Evolutionary conservation across 2,113 vertebrate species (phyloP).

Genomic region (Chloebia gouldiae): DNA sequence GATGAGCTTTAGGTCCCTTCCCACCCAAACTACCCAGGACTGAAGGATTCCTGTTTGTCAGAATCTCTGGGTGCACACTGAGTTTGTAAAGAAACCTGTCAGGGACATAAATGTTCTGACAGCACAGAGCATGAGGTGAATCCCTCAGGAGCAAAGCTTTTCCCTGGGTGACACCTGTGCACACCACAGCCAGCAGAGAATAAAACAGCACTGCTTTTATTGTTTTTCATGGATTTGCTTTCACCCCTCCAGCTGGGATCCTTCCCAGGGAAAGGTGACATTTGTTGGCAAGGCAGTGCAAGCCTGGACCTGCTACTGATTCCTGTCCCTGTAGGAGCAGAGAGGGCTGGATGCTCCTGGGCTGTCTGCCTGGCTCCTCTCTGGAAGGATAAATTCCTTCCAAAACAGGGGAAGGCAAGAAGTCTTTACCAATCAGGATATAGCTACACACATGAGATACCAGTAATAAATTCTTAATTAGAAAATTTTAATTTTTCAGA

Average conservation of each 20-base stretch:
- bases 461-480: background rate
- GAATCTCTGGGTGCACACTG: background rate
- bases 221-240: background rate
- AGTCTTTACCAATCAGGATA: background rate
- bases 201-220: background rate
- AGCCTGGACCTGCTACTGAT: background rate
- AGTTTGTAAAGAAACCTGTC: background rate
- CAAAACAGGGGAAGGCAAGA: background rate
- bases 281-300: background rate
- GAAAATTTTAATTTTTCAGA: background rate
- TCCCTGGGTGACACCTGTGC: background rate
- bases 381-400: background rate
- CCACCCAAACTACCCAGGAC: background rate
- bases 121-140: background rate
- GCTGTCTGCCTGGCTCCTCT: background rate
- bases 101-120: background rate
- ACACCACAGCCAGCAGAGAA: background rate
- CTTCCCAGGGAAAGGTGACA: background rate
- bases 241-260: background rate
- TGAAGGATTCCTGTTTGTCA: background rate
- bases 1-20: background rate
- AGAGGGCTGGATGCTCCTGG: background rate
- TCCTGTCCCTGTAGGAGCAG: background rate
- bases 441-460: accelerated
- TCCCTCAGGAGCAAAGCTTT: background rate